phyloP scores from a whole-genome alignment of 1,140 invertebrate genomes.

The Hetaerina americana region DNA sequence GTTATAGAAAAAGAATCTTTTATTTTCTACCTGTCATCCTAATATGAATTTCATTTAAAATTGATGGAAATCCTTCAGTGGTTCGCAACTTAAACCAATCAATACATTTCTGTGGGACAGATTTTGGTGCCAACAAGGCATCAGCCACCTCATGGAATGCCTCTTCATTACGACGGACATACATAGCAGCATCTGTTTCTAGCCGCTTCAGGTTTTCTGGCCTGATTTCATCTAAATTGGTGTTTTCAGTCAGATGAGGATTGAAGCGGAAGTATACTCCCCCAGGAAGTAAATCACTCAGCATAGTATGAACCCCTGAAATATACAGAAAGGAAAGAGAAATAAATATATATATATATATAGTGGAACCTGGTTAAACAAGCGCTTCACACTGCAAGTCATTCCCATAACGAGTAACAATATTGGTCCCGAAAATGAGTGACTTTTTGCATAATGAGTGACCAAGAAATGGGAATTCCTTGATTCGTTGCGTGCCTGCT shows the following conservation, averaged over 20 bases:
- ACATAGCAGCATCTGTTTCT: slow-evolving; percentile 54
- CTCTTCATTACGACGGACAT: slow-evolving; percentile 61
- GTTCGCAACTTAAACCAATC: slow-evolving; percentile 32
- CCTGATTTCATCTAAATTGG: slow-evolving; percentile 71
- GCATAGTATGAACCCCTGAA: slow-evolving; percentile 61
- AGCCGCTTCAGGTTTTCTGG: slow-evolving; percentile 47
- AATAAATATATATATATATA: too few relatives aligned
- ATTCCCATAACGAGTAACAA: too few relatives aligned
- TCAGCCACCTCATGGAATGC: slow-evolving; percentile 47
- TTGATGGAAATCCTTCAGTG: background rate
- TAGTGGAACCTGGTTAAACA: too few relatives aligned
- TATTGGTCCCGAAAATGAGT: too few relatives aligned
- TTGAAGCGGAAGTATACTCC: slow-evolving; percentile 80
- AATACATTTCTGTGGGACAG: slow-evolving; percentile 25
- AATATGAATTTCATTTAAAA: background rate
- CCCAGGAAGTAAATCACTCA: slow-evolving; percentile 68
- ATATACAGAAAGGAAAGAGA: too few relatives aligned
- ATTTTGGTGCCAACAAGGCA: slow-evolving; percentile 32
- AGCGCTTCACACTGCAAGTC: too few relatives aligned
- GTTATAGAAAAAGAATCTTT: background rate
- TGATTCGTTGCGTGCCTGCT: too few relatives aligned
- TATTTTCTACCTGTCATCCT: background rate
- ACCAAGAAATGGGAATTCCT: too few relatives aligned
- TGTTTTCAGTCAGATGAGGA: slow-evolving; percentile 71
- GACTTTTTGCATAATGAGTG: too few relatives aligned